Evolutionary conservation across 92 coral and sea anemone species (phyloP).

Genomic region (Isaurus tuberculatus): DNA sequence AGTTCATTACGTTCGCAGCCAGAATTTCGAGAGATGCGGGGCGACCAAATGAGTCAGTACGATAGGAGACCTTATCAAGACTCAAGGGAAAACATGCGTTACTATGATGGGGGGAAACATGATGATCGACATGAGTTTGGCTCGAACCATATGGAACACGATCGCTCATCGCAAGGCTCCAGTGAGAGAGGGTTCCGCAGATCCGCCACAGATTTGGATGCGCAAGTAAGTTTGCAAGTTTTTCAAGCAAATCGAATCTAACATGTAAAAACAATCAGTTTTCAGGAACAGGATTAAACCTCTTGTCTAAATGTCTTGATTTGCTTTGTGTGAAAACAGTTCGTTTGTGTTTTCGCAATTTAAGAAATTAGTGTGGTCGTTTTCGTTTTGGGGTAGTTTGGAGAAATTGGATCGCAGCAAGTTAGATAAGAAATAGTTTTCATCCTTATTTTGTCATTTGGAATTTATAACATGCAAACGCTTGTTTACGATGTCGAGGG

Average conservation of each 20-base stretch:
- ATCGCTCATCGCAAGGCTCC: conserved; percentile 43
- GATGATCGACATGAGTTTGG: conserved; percentile 5
- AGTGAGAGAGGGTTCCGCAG: conserved; percentile 43
- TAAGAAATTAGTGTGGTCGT: neutral
- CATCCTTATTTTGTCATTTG: conserved; percentile 40
- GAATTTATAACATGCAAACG: conserved; percentile 35
- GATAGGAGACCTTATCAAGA: conserved; percentile 26
- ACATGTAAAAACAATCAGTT: conserved; percentile 31
- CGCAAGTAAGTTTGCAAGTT: conserved; percentile 25
- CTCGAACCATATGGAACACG: conserved; percentile 25
- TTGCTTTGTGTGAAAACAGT: conserved; percentile 39
- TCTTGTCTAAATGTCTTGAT: conserved; percentile 21
- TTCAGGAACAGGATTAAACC: conserved; percentile 28
- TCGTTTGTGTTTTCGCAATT: neutral
- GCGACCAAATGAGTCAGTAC: conserved; percentile 38
- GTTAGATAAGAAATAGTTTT: conserved; percentile 34
- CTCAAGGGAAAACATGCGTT: conserved; percentile 33
- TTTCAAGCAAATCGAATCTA: conserved; percentile 22
- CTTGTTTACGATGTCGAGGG: conserved; percentile 34
- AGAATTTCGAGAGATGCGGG: conserved; percentile 38
- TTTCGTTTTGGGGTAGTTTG: neutral
- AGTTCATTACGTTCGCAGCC: conserved; percentile 42
- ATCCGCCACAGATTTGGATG: conserved; percentile 29
- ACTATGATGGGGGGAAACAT: conserved; percentile 42
- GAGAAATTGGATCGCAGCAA: conserved; percentile 37